phyloP scores from a whole-genome alignment of 1,140 invertebrate genomes.

The Drosophila equinoxialis region DNA sequence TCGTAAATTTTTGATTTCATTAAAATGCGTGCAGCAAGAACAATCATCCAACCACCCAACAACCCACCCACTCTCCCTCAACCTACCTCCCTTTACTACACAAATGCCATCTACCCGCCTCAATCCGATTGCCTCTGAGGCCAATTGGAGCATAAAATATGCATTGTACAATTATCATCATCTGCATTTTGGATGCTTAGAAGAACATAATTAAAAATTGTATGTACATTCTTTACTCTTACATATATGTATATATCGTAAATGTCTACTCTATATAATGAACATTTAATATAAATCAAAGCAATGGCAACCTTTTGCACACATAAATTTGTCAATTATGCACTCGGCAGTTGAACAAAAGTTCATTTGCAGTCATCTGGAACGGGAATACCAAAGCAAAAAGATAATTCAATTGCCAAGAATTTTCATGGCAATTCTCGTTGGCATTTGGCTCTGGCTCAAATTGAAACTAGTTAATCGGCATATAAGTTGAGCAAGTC shows the following conservation, averaged over 20 bases:
- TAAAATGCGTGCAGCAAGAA: slow-evolving; percentile 65
- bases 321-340: slow-evolving; percentile 62
- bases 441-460: slow-evolving; percentile 68
- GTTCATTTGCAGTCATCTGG: slow-evolving; percentile 68
- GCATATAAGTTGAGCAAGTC: slow-evolving; percentile 23
- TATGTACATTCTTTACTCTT: slow-evolving; percentile 8
- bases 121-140: slow-evolving; percentile 1
- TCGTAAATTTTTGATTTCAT: slow-evolving; percentile 78
- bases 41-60: neutral
- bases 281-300: slow-evolving; percentile 44
- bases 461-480: slow-evolving; percentile 71
- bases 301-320: slow-evolving; percentile 3
- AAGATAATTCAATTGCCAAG: slow-evolving; percentile 73
- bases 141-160: slow-evolving; percentile 70
- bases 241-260: neutral
- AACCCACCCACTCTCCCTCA: neutral
- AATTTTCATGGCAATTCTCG: slow-evolving; percentile 33
- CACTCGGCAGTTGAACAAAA: slow-evolving; percentile 27
- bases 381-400: slow-evolving; percentile 40
- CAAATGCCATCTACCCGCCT: neutral
- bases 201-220: slow-evolving; percentile 35
- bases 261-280: slow-evolving; percentile 2
- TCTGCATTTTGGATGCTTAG: slow-evolving; percentile 14
- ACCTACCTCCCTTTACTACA: neutral
- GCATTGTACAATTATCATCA: slow-evolving; percentile 39